A percentile compares a stretch with the other conserved stretches of the same genome.
These are phyloP conservation scores for Lycopodina hypogea DNA, from an alignment of 37 sponge, comb jelly and placozoan species.

Conservation along the genomic window DNA sequence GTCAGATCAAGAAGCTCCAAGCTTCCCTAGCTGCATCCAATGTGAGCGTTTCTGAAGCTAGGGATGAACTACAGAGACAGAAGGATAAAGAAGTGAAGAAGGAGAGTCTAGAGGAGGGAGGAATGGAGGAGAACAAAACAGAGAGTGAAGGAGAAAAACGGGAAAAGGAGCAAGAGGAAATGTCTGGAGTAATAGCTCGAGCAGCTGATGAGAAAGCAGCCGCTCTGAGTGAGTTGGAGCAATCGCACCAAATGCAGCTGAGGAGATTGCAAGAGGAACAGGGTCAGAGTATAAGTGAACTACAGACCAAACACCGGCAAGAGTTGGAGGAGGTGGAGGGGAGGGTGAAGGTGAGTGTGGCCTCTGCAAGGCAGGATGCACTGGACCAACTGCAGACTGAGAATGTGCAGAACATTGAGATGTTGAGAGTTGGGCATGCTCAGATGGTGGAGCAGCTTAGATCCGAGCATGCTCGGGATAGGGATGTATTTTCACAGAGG, in stretches of 20 bases:
- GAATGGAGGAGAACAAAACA: no score
- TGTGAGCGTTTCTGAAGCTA: background rate
- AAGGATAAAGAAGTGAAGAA: slow-evolving; percentile 12
- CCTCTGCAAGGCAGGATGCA: background rate
- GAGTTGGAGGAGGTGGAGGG: background rate
- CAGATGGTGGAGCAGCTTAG: background rate
- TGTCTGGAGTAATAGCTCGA: background rate
- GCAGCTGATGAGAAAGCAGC: background rate
- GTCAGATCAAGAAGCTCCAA: slow-evolving; percentile 33
- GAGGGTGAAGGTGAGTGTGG: background rate
- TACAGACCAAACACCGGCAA: background rate
- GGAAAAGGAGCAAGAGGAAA: slow-evolving; percentile 3
- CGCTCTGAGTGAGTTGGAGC: background rate
- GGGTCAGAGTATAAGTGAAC: background rate
- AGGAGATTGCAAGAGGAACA: background rate
- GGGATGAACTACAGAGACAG: background rate
- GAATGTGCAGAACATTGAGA: background rate
- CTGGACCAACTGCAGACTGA: background rate
- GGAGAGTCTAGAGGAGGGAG: background rate
- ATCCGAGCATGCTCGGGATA: background rate
- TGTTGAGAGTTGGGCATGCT: no score
- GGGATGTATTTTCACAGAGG: background rate
- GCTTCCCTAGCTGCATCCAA: background rate
- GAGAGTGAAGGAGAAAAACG: background rate
- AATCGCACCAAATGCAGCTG: background rate